Base-by-base conservation (phyloP, 2,113 vertebrate genomes). In the Dendrocopos noguchii region DNA sequence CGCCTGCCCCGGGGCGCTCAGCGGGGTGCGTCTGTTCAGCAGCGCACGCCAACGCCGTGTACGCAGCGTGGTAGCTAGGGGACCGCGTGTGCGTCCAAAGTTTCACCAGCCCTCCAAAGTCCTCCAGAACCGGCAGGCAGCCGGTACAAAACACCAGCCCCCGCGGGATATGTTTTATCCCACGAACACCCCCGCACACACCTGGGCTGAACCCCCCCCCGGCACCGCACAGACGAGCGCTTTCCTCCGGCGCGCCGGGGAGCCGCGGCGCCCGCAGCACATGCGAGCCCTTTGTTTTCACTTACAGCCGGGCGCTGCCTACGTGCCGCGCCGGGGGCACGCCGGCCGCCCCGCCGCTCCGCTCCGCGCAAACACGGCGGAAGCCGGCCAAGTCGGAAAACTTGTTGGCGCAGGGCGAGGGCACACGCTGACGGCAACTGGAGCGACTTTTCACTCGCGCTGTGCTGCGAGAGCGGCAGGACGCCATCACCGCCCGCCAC, bases 271-370 rank as follows among this genome's bases (percentile, higher is more conserved):
- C 65, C 80, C 66, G 79, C 90, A 74, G 95, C 96, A 96, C 97
- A 97, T 80, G 96, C 92, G 71, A 91, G 94, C 96, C 90, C 97
- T 98, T 98, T 98, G 98, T 98, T 98, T 98, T 98, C 97, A 85
- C 94, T 82, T 82, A 94, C 95, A 93, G 96, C 95, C 95, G 44
- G 95, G 93, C 80, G 80, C 94, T 96, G 96, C 96, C 97, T 96
- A 91, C 95, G 96, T 94, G 97, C 97, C 61, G 96, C 90, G 80
- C 78, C 84, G 14, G 83, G 82, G 93, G 61, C 57, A 80, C 64
- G 88, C 65, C 71, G 88, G 70, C 36, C 36, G 91, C 44, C n/a
- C 57, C 33, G 47, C 75, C 7, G 31, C 60, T 60, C 57, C 52
- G 34, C 61, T 29, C 55, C 39, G 46, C 61, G 42, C 28, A 10